A percentile compares a stretch with the other conserved stretches of the same genome.
Conservation (phyloP, 1,140 invertebrate genomes). For the Drosophila repleta region DNA sequence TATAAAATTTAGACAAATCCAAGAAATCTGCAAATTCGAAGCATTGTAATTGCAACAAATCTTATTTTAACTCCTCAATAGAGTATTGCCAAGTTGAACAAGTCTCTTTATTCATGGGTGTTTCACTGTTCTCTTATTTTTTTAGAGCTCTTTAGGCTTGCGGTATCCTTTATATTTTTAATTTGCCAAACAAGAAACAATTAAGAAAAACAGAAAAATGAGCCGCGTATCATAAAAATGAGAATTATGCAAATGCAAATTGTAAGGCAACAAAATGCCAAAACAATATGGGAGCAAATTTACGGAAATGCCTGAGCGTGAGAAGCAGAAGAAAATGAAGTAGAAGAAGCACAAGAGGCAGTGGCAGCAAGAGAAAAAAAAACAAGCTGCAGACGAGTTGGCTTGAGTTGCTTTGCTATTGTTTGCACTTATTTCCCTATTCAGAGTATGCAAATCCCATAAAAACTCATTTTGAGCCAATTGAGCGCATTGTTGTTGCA, state of each 20-base stretch:
- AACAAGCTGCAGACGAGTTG: slow-evolving; percentile 34
- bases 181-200: slow-evolving; percentile 65
- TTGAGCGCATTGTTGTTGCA: slow-evolving; percentile 70
- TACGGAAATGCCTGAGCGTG: slow-evolving; percentile 10
- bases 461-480: slow-evolving; percentile 80
- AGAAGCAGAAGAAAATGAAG: not conserved
- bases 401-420: slow-evolving; percentile 42
- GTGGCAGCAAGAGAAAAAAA: not conserved
- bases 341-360: not conserved
- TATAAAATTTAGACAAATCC: too few relatives aligned
- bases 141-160: slow-evolving; percentile 40
- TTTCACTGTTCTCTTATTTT: too few relatives aligned
- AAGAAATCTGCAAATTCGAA: too few relatives aligned
- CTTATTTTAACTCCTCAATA: not conserved
- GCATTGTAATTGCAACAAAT: too few relatives aligned
- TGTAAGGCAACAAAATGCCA: slow-evolving; percentile 52
- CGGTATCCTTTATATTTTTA: slow-evolving; percentile 38
- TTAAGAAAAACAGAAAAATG: slow-evolving; percentile 58
- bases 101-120: too few relatives aligned
- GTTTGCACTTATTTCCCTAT: slow-evolving; percentile 70
- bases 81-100: slow-evolving; percentile 16
- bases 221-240: slow-evolving; percentile 70
- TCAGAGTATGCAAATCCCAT: slow-evolving; percentile 78
- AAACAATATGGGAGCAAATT: slow-evolving; percentile 38
- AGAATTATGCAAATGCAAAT: slow-evolving; percentile 76